Conservation (phyloP, 1,140 invertebrate genomes). For the Anastrepha obliqua region DNA sequence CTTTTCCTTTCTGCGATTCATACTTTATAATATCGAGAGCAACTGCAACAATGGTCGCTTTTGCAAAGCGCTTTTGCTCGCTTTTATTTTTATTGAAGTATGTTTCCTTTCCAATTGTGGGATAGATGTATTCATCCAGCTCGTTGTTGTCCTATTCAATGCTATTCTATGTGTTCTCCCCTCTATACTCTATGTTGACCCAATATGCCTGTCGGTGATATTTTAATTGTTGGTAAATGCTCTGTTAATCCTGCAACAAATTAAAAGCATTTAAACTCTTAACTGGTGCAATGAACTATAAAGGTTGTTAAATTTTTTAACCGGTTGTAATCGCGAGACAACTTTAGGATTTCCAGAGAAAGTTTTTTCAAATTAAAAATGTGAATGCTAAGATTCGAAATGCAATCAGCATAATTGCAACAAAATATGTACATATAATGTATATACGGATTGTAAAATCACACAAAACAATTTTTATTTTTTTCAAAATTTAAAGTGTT, state of each 20-base stretch:
- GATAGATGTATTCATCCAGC: conserved; percentile 4
- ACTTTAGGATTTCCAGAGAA: not conserved
- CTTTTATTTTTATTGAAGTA: not conserved
- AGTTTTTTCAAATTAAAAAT: conserved; percentile 27
- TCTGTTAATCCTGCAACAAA: conserved; percentile 50
- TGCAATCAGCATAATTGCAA: not conserved
- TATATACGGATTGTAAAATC: not conserved
- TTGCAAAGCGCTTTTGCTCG: not conserved
- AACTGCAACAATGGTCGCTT: not conserved
- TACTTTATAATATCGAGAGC: not conserved
- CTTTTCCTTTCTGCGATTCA: conserved; percentile 45
- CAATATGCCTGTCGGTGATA: conserved; percentile 35
- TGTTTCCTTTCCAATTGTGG: conserved; percentile 39
- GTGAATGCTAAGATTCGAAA: not conserved
- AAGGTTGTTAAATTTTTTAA: conserved; percentile 10
- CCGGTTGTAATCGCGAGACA: not conserved
- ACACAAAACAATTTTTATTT: too few relatives aligned
- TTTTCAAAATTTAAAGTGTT: too few relatives aligned
- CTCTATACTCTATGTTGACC: conserved; percentile 26
- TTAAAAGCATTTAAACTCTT: conserved; percentile 50
- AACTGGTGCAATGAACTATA: conserved; percentile 16
- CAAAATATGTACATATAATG: not conserved
- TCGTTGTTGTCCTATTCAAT: not conserved
- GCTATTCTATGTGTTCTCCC: not conserved
- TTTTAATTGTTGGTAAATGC: conserved; percentile 51